Evolutionary conservation across 64 coral and sea anemone species (phyloP).

Genomic region (Montipora efflorescens): DNA sequence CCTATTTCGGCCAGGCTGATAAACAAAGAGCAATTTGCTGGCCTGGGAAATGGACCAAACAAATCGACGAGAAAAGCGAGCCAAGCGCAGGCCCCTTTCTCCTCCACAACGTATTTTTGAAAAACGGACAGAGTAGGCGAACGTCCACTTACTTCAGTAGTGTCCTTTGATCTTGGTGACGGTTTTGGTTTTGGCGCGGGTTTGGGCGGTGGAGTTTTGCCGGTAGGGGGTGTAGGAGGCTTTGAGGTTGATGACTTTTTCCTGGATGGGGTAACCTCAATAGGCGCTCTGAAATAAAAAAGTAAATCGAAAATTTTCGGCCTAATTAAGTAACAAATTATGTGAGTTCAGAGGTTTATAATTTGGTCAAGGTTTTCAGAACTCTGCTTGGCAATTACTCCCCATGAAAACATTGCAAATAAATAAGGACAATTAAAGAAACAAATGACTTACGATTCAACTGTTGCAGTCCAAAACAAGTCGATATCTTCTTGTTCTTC

Average conservation of each 20-base stretch:
- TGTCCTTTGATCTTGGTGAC: slow-evolving; percentile 47
- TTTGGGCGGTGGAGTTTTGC: slow-evolving; percentile 85
- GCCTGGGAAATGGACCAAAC: too few species aligned
- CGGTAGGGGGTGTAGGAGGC: neutral
- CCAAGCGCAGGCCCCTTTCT: too few species aligned
- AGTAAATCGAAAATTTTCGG: neutral
- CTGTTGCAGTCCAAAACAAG: slow-evolving; percentile 74
- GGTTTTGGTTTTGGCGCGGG: slow-evolving; percentile 72
- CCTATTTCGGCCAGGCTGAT: too few species aligned
- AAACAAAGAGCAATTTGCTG: too few species aligned
- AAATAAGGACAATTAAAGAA: too few species aligned
- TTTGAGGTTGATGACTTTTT: slow-evolving; percentile 56
- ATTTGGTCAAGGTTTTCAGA: too few species aligned
- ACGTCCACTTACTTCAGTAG: neutral
- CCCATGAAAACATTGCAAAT: too few species aligned
- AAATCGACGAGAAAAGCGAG: too few species aligned
- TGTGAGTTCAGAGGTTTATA: neutral
- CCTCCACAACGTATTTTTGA: too few species aligned
- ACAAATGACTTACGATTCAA: slow-evolving; percentile 40
- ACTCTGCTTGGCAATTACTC: too few species aligned
- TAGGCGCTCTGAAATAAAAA: neutral
- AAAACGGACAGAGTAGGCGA: too few species aligned
- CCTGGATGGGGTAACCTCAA: slow-evolving; percentile 7
- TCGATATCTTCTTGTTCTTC: slow-evolving; percentile 55
- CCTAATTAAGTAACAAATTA: neutral